Evolutionary conservation across 2,888 invertebrate genomes (phyloP), one percentile per base, ranked within the genome.

Genomic region (Cataglyphis altisquamis): DNA sequence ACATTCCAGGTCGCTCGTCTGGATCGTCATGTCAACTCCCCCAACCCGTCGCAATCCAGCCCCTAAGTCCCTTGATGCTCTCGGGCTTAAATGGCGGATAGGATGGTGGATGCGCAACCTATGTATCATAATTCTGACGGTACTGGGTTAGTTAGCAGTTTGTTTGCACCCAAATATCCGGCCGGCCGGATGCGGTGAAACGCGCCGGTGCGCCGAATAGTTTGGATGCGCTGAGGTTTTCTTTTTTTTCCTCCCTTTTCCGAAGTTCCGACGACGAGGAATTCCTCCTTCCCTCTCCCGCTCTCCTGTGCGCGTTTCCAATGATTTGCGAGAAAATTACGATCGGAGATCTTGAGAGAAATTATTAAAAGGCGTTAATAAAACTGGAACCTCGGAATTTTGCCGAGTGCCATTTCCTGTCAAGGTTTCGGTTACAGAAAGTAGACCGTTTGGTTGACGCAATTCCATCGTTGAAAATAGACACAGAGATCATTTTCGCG

Each of bases 61-160:
- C n/a, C 52, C 18, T 21, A 52, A 52, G 8, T 1, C 52, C 52
- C 52, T 39, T 39, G 52, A 55, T 25, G 29, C 15, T 60, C 10
- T 36, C 12, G 75, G 36, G 45, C 32, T 80, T 62, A 73, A 8
- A 68, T 29, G 75, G 70, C 39, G 72, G 78, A 6, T 36, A 9
- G 15, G 55, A 55, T 18, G 41, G 32, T 72, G 32, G 66, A 52
- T 21, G 60, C 74, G 60, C 57, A 21, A 45, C 60, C 78, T 73
- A 80, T 80, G 78, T 80, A 80, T 80, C 78, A 73, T 80, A 80
- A 80, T 80, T 36, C 36, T 74, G 60, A 60, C 57, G 48, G 78
- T 77, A 68, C 41, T 21, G 29, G 64, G 77, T 77, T 77, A 77
- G 77, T 80, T 80, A 80, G 78, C 78, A 80, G 74, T 80, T 74